Evolutionary conservation across 1,140 invertebrate species (phyloP).

Genomic region (Bombus huntii): DNA sequence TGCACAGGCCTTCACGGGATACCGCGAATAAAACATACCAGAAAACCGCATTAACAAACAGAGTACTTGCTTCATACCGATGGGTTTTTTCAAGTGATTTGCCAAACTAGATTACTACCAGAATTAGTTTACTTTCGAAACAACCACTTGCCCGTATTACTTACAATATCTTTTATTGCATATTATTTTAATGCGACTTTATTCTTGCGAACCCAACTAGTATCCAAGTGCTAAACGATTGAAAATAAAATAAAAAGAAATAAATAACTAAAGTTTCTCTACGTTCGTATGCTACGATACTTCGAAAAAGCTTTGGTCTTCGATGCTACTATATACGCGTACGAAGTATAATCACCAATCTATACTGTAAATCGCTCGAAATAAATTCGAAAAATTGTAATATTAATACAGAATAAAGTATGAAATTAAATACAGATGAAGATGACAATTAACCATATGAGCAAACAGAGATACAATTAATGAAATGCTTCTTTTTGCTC

Average conservation of each 20-base stretch:
- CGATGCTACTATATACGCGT: background rate
- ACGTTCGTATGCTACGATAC: background rate
- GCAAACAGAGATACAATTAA: background rate
- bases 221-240: background rate
- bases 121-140: background rate
- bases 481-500: background rate
- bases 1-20: constrained; percentile 88
- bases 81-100: constrained; percentile 23
- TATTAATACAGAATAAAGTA: background rate
- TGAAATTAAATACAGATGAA: background rate
- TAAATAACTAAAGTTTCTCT: background rate
- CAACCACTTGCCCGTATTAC: background rate
- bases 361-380: background rate
- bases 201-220: background rate
- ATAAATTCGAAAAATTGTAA: background rate
- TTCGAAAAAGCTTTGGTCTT: background rate
- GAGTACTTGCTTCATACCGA: constrained; percentile 19
- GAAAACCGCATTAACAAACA: constrained; percentile 70
- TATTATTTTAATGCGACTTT: background rate
- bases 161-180: background rate
- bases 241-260: background rate
- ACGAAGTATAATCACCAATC: background rate
- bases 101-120: background rate
- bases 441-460: background rate
- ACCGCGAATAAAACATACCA: constrained; percentile 77